These are phyloP conservation scores for Entomyzon cyanotis DNA, from an alignment of 2,113 vertebrate genomes.

Conservation along the genomic window DNA sequence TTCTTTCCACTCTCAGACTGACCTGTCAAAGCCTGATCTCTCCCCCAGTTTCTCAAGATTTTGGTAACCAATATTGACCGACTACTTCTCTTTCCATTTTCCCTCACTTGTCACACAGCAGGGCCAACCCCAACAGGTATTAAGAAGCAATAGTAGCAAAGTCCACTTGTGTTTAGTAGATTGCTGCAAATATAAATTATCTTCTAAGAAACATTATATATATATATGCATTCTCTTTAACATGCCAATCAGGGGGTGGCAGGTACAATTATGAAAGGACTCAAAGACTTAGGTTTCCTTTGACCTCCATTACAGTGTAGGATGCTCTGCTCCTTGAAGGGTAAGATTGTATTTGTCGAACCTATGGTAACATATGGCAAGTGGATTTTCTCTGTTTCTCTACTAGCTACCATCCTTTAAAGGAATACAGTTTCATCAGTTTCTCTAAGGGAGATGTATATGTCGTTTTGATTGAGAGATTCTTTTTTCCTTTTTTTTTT, in stretches of 20 bases:
- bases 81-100: neutral
- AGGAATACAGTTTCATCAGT: neutral
- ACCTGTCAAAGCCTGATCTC: neutral
- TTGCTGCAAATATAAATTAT: neutral
- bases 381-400: neutral
- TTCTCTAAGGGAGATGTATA: neutral
- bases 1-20: neutral
- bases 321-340: constrained; percentile 6
- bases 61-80: neutral
- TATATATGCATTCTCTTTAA: neutral
- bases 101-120: neutral
- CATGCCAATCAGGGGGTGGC: neutral
- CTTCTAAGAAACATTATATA: neutral
- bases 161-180: neutral
- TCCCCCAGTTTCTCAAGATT: neutral
- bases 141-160: neutral
- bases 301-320: constrained; percentile 35
- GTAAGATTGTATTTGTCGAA: neutral
- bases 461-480: neutral
- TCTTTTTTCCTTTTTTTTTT: neutral
- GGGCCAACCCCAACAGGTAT: constrained; percentile 65
- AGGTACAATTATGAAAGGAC: constrained; percentile 8
- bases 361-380: constrained; percentile 1
- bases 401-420: neutral
- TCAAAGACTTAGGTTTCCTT: constrained; percentile 21